Base-by-base conservation (phyloP, 2,797 vertebrate species). In the Sternotherus odoratus region DNA sequence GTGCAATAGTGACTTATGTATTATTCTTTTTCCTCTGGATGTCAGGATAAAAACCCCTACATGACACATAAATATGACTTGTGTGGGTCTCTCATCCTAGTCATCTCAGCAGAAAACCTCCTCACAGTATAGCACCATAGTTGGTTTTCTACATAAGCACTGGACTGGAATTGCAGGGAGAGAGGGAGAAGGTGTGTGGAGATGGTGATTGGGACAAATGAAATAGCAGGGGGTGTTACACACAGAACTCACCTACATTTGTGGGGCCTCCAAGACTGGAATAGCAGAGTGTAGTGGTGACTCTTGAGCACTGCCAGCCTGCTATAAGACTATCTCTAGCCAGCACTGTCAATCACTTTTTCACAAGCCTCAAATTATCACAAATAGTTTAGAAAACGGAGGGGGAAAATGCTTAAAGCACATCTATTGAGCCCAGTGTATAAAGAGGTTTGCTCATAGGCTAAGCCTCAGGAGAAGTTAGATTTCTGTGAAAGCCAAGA, bases 381-480 rank as follows among this genome's bases (percentile, higher is more conserved):
- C 1, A 77, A 77, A 36, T 48, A 1, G 86, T 96, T 88, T 91
- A 63, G 75, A 80, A 92, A 82, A 80, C 33, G 50, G 60, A 74
- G 5, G 11, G 4, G 23, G 12, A 13, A 82, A 95, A 83, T 86
- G 1, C 9, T 89, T 79, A 87, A 87, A 83, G 17, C 16, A 63
- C 17, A 93, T 82, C 12, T 0, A 3, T 33, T 92, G 79, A 96
- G 53, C 74, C 36, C 4, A 2, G 74, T 88, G 77, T 85, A 86
- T 1, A 3, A 19, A 69, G 84, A 82, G 3, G 36, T 94, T 94
- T 94, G 13, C 39, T 89, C 74, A 16, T 26, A 87, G 53, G 15
- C 81, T 95, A 54, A 85, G 48, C 82, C 63, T n/a, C 2, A 5
- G 78, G 74, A 97, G n/a, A 97, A 93, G 82, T 83, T 74, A 89